Conservation (phyloP, 2,888 invertebrate genomes). For the Nemotelus nigrinus region DNA sequence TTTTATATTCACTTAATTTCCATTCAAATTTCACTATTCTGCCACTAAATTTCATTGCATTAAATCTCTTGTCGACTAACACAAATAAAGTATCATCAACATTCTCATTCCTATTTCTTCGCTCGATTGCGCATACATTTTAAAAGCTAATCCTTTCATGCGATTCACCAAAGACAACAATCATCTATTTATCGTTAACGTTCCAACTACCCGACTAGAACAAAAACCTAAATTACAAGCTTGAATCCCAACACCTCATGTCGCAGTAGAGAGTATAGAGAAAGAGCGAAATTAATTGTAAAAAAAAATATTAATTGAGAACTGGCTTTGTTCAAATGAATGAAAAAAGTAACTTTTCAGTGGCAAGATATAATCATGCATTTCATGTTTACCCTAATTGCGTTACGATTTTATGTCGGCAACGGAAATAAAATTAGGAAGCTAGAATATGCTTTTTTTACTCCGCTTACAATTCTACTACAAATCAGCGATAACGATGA, state of each 20-base stretch:
- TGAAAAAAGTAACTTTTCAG: too few relatives aligned
- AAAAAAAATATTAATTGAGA: too few relatives aligned
- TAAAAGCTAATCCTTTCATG: not conserved
- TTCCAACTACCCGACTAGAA: not conserved
- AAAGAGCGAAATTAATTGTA: too few relatives aligned
- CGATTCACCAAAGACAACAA: constrained; percentile 16
- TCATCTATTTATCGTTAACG: not conserved
- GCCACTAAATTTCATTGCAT: too few relatives aligned
- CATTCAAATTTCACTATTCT: too few relatives aligned
- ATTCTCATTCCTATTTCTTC: constrained; percentile 5
- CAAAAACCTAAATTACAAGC: constrained; percentile 8
- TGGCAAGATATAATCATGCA: too few relatives aligned
- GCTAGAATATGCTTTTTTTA: not conserved
- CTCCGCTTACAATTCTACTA: not conserved
- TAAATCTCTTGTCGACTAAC: not conserved
- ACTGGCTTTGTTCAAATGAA: too few relatives aligned
- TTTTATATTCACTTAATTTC: too few relatives aligned
- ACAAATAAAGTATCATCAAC: constrained; percentile 9
- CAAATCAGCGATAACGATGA: constrained; percentile 29
- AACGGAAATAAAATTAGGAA: too few relatives aligned
- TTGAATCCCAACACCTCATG: not conserved
- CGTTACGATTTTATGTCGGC: too few relatives aligned
- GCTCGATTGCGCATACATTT: not conserved
- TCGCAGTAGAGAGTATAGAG: too few relatives aligned
- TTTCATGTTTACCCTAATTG: too few relatives aligned